Evolutionary conservation across 1,140 invertebrate species (phyloP), one percentile per base, ranked within the genome.

Genomic region (Gerris buenoi): DNA sequence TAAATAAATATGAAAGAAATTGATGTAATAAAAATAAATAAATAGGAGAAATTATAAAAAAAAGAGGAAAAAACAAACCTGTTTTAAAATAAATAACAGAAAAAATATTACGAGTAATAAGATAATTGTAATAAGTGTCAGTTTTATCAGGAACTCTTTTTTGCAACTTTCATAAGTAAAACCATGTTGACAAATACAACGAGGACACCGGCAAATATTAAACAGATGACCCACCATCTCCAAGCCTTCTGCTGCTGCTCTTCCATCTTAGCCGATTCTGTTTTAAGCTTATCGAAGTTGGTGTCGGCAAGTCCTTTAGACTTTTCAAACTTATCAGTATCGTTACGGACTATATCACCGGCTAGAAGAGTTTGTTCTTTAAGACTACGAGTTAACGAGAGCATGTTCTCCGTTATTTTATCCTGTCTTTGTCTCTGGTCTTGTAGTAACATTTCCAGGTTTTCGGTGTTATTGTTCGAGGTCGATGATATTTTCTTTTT

Each of bases 101-200:
- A n/a, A n/a, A n/a, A n/a, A n/a, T n/a, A n/a, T n/a, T n/a, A n/a
- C n/a, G n/a, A n/a, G n/a, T n/a, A n/a, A n/a, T n/a, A n/a, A n/a
- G n/a, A n/a, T n/a, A n/a, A n/a, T n/a, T n/a, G n/a, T n/a, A n/a
- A n/a, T n/a, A n/a, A n/a, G n/a, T n/a, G n/a, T 46, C 33, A 46
- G 18, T 46, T 46, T 46, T 46, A 46, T 5, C 18, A 46, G 33
- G 18, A 60, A 5, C 23, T 60, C 22, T 60, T 60, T 22, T 60
- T 60, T 25, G 58, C 58, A 15, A 60, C 23, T 25, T 60, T 60
- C 58, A 60, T 60, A 60, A 60, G 23, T 60, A 60, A 60, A 5
- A 60, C 22, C 58, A 60, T 60, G 22, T 60, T 25, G 3, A 60
- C 22, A 60, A 60, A 60, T 14, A 60, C 23, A 14, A 60, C 23